Evolutionary conservation across 2,888 invertebrate species (phyloP).

Genomic region (Aphrophora alni): DNA sequence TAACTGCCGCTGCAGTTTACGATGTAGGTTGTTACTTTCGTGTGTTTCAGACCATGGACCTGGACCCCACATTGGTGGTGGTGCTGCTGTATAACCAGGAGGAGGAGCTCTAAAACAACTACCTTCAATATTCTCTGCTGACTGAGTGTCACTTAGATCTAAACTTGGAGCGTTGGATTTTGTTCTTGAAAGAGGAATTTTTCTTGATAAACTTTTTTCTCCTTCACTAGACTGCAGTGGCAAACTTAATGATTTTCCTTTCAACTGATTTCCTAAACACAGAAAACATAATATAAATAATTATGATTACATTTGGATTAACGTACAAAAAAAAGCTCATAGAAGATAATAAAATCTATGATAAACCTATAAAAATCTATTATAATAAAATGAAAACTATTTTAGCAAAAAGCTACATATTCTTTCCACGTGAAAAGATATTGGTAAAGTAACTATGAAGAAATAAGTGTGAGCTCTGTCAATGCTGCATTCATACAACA

Average conservation of each 20-base stretch:
- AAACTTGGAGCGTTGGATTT: conserved; percentile 62
- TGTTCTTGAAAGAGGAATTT: conserved; percentile 71
- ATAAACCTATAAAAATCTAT: too few species aligned
- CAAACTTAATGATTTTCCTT: conserved; percentile 60
- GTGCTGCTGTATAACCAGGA: conserved; percentile 32
- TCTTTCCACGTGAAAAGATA: too few species aligned
- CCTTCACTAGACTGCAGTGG: conserved; percentile 56
- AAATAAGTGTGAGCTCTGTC: too few species aligned
- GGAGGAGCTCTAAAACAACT: conserved; percentile 46
- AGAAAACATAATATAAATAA: conserved; percentile 18
- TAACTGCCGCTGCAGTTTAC: conserved; percentile 79
- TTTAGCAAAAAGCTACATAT: too few species aligned
- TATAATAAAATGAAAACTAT: too few species aligned
- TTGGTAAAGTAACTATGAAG: too few species aligned
- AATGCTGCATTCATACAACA: too few species aligned
- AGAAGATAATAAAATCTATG: too few species aligned
- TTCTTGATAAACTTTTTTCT: conserved; percentile 56
- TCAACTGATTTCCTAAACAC: conserved; percentile 56
- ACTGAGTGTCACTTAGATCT: not conserved
- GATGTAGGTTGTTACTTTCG: conserved; percentile 70
- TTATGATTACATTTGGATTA: too few species aligned
- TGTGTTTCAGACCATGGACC: conserved; percentile 53
- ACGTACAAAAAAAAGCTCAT: too few species aligned
- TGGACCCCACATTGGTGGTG: conserved; percentile 52
- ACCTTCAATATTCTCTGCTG: conserved; percentile 20